Evolutionary conservation across 2,888 invertebrate species (phyloP).

Genomic region (Ormyrus rosae): DNA sequence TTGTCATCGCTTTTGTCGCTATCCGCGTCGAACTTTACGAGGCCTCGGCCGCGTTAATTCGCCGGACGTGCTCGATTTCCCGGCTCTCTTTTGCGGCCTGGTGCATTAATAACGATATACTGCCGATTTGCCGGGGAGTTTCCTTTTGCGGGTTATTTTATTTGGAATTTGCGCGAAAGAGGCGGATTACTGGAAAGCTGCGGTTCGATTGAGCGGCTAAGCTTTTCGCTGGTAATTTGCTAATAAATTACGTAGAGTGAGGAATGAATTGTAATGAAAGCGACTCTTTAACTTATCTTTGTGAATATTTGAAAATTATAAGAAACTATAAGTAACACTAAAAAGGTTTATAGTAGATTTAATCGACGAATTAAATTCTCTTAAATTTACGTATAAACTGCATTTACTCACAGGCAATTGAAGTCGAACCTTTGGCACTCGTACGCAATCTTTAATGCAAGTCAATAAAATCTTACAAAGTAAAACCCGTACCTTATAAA

Average conservation of each 20-base stretch:
- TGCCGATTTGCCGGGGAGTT: conserved; percentile 1
- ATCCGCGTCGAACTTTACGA: conserved; percentile 31
- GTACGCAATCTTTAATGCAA: conserved; percentile 19
- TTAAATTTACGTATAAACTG: background rate
- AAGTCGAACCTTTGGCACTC: background rate
- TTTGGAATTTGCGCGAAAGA: background rate
- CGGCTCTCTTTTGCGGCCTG: background rate
- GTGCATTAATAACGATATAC: conserved; percentile 6
- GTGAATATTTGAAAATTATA: no score
- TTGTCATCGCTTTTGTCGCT: no score
- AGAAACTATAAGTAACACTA: no score
- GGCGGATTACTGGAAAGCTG: background rate
- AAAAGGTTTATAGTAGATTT: no score
- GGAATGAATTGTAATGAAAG: no score
- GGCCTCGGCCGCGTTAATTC: conserved; percentile 34
- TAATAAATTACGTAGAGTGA: no score
- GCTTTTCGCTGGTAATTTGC: no score
- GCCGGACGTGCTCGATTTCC: conserved; percentile 38
- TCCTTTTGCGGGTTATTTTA: background rate
- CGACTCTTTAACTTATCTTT: no score
- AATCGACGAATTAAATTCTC: background rate
- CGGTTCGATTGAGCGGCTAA: conserved; percentile 10
- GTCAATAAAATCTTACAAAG: conserved; percentile 17
- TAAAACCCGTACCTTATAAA: conserved; percentile 19
- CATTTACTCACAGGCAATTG: background rate